Base-by-base conservation (phyloP, 2,113 vertebrate species). In the Cinclus cinclus region DNA sequence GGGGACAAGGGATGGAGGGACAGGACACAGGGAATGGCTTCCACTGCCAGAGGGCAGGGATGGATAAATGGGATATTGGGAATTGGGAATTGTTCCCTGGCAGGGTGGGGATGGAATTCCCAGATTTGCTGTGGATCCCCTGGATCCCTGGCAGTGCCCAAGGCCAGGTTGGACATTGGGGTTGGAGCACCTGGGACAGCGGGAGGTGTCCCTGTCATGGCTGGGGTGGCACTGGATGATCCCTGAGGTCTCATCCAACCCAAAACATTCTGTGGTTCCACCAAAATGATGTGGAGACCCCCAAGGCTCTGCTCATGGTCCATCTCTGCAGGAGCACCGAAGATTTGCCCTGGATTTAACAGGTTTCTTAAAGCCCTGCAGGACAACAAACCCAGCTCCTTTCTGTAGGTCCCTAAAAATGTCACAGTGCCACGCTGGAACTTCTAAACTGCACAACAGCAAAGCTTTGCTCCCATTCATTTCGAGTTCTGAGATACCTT, bases 11-110 rank as follows among this genome's bases (percentile, higher is more conserved):
- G 0, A 3, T n/a, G 64, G 55, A 78, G 84, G 19, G 47, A 62
- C 74, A 70, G 47, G 15, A 79, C 8, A 2, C 41, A 53, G 56
- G 41, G 39, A 55, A 70, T 41, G 84, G 74, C 12, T 76, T 2
- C 14, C 3, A 31, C 0, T 67, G 62, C 2, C 15, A 55, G 4
- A 2, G 33, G 50, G 10, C 1, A 31, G 41, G 4, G 2, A 0
- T 59, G 2, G 33, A 2, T 37, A 37, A 37, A 37, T 53, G 64
- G 47, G 63, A 77, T 1, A 1, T 11, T 53, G 39, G 46, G 47
- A 0, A 63, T 37, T 37, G 35, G 24, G 56, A 63, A 79, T 63
- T 55, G 1, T 13, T 78, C 10, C 1, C 6, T 53, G 52, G 28
- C 8, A 78, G 63, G 33, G 46, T 30, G 60, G 41, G 10, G 7